A percentile compares a stretch with the other conserved stretches of the same genome.
Evolutionary conservation across 2,113 vertebrate genomes (phyloP).

Genomic region (Zapus hudsonius): DNA sequence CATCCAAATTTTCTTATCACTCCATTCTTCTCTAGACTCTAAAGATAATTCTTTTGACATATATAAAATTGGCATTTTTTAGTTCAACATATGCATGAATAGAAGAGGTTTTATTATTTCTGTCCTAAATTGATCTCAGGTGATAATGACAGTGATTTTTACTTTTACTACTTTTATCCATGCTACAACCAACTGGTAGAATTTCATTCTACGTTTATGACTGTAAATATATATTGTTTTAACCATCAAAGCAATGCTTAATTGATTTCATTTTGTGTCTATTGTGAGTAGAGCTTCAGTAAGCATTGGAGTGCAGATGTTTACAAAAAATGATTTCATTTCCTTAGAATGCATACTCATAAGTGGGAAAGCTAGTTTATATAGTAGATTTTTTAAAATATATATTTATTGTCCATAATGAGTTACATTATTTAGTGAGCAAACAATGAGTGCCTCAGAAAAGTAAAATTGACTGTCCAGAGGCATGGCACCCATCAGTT

Average conservation of each 20-base stretch:
- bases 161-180: not conserved
- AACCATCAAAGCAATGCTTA: not conserved
- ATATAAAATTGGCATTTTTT: not conserved
- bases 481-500: no score
- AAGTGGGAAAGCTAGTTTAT: not conserved
- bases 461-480: no score
- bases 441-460: no score
- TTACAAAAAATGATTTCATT: not conserved
- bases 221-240: no score
- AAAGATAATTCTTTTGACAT: not conserved
- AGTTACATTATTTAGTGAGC: no score
- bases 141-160: no score
- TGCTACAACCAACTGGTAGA: not conserved
- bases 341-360: not conserved
- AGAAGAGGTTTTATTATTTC: not conserved
- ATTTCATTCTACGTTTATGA: not conserved
- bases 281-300: no score
- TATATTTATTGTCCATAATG: no score
- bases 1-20: fast-evolving
- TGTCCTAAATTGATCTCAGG: not conserved
- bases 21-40: not conserved
- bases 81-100: not conserved
- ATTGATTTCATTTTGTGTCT: not conserved
- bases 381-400: no score
- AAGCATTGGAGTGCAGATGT: not conserved